A percentile compares a stretch with the other conserved stretches of the same genome.
phyloP scores from a whole-genome alignment of 2,888 invertebrate genomes.

The Agapostemon virescens region DNA sequence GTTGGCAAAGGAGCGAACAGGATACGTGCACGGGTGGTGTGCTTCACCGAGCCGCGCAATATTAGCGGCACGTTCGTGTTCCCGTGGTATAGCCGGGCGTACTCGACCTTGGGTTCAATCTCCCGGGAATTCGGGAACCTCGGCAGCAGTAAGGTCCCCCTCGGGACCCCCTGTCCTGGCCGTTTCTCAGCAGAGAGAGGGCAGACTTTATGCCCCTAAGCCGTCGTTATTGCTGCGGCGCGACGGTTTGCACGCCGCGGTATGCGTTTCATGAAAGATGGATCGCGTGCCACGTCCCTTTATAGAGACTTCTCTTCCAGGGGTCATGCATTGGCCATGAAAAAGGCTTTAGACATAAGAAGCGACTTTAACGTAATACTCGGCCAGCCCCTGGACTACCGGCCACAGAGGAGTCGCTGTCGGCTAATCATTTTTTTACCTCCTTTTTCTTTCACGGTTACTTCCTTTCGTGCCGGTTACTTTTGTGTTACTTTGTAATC shows the following conservation, averaged over 20 bases:
- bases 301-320: slow-evolving; percentile 61
- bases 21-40: slow-evolving; percentile 10
- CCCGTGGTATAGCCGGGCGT: slow-evolving; percentile 33
- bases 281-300: slow-evolving; percentile 57
- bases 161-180: slow-evolving; percentile 13
- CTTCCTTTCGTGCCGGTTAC: not conserved
- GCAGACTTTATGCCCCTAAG: slow-evolving; percentile 63
- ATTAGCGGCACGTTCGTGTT: slow-evolving; percentile 47
- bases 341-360: slow-evolving; percentile 56
- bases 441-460: not conserved
- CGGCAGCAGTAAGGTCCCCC: slow-evolving; percentile 47
- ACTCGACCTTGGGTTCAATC: slow-evolving; percentile 61
- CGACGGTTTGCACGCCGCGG: slow-evolving; percentile 62
- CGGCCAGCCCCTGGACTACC: slow-evolving; percentile 15
- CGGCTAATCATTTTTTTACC: slow-evolving; percentile 28
- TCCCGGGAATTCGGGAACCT: slow-evolving; percentile 61
- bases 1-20: slow-evolving; percentile 10
- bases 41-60: slow-evolving; percentile 29
- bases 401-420: slow-evolving; percentile 12
- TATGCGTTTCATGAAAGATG: slow-evolving; percentile 71
- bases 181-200: slow-evolving; percentile 30
- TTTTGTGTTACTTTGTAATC: not conserved
- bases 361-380: slow-evolving; percentile 53
- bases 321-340: slow-evolving; percentile 53
- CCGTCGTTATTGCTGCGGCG: slow-evolving; percentile 69